phyloP scores from a whole-genome alignment of 2,113 vertebrate species.

The Stigmatopora nigra region DNA sequence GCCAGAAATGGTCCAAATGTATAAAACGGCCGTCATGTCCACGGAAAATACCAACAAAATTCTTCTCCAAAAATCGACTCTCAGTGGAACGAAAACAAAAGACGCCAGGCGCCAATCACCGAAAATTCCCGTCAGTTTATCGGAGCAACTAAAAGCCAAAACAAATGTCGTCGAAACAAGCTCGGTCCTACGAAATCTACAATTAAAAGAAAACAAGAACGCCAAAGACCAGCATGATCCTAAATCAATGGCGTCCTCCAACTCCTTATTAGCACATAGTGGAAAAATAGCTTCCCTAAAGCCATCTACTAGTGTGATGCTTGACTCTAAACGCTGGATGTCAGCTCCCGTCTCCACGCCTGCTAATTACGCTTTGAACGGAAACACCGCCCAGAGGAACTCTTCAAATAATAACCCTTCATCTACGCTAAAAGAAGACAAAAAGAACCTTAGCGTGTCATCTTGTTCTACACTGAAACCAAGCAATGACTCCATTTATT shows the following conservation, averaged over 20 bases:
- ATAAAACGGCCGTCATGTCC: not conserved
- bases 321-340: not conserved
- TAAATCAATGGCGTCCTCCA: slow-evolving; percentile 10
- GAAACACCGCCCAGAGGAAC: slow-evolving; percentile 26
- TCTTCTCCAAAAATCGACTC: not conserved
- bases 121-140: slow-evolving; percentile 4
- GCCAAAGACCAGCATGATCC: slow-evolving; percentile 3
- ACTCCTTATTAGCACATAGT: slow-evolving; percentile 22
- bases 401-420: slow-evolving; percentile 11
- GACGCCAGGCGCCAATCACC: not conserved
- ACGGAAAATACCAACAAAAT: slow-evolving; percentile 16
- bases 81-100: not conserved
- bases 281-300: slow-evolving; percentile 13
- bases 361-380: slow-evolving; percentile 1
- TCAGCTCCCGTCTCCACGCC: slow-evolving; percentile 11
- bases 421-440: slow-evolving; percentile 15
- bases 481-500: slow-evolving; percentile 7
- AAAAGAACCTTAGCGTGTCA: slow-evolving; percentile 13
- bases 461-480: slow-evolving; percentile 27
- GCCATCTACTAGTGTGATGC: not conserved
- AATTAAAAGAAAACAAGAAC: slow-evolving; percentile 10
- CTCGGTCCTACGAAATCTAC: slow-evolving; percentile 8
- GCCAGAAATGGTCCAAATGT: slow-evolving; percentile 7
- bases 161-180: not conserved
- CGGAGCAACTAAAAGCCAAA: slow-evolving; percentile 13